These are phyloP conservation scores for Petrolisthes manimaculis DNA, from an alignment of 2,888 invertebrate species.

Conservation along the genomic window DNA sequence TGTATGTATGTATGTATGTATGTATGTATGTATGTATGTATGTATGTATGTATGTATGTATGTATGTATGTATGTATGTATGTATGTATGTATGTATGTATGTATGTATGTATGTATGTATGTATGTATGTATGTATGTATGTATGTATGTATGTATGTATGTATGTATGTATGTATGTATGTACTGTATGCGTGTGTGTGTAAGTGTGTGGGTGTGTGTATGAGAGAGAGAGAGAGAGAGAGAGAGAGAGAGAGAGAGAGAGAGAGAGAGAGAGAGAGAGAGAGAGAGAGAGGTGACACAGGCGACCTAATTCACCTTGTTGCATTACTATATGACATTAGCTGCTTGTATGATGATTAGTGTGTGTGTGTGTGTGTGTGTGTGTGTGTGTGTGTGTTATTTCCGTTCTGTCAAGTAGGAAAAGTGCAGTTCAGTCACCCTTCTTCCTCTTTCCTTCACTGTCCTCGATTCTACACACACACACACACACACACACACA, in stretches of 20 bases:
- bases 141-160: slow-evolving; percentile 23
- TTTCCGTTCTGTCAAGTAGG: no score
- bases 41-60: slow-evolving; percentile 21
- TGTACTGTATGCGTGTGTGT: not conserved
- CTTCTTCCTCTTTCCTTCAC: no score
- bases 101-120: slow-evolving; percentile 28
- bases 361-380: slow-evolving; percentile 1
- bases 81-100: slow-evolving; percentile 29
- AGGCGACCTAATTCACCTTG: no score
- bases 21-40: slow-evolving; percentile 22
- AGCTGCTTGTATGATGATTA: not conserved
- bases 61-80: slow-evolving; percentile 36
- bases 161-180: slow-evolving; percentile 29
- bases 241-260: slow-evolving; percentile 1
- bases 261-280: no score
- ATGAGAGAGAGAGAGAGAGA: not conserved
- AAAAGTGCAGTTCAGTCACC: no score
- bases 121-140: slow-evolving; percentile 24
- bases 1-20: slow-evolving; percentile 37
- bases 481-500: no score
- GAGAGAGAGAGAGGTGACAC: no score
- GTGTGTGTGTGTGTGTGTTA: no score
- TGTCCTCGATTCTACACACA: no score
- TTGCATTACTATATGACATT: not conserved
- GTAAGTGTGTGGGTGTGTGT: not conserved